Percentiles rank a stretch among this genome's conserved stretches.
phyloP scores from a whole-genome alignment of 2,797 vertebrate species.

The Podarcis lilfordi region DNA sequence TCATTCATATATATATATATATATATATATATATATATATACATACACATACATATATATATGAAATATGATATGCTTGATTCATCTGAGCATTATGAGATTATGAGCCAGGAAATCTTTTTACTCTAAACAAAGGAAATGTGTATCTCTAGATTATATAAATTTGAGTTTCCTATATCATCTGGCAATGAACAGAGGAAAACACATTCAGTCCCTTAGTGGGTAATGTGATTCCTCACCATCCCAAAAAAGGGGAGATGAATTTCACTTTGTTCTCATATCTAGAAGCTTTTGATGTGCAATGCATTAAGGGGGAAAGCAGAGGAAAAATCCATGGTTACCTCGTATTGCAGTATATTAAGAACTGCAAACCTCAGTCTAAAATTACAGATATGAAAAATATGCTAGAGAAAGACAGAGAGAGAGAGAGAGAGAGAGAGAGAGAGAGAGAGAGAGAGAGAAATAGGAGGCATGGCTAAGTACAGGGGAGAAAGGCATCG shows the following conservation, averaged over 20 bases:
- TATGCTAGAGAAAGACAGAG: background rate
- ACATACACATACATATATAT: too few relatives aligned
- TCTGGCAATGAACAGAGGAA: background rate
- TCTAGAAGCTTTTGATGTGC: background rate
- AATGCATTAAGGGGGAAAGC: too few relatives aligned
- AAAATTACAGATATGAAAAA: constrained; percentile 7
- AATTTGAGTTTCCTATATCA: background rate
- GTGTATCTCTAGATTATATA: background rate
- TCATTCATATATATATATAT: background rate
- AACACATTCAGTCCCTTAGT: background rate
- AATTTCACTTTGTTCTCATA: background rate
- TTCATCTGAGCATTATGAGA: background rate
- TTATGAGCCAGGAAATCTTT: background rate
- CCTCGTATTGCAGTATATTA: background rate
- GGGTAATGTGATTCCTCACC: background rate
- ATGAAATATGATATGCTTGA: background rate
- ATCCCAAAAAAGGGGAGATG: background rate
- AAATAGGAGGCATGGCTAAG: constrained; percentile 12
- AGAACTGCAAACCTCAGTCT: constrained; percentile 5
- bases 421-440: background rate
- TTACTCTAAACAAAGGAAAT: background rate
- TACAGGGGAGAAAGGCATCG: background rate
- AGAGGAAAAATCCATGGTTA: background rate
- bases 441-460: background rate
- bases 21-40: too few relatives aligned